Evolutionary conservation across 2,113 vertebrate species (phyloP), one percentile per base, ranked within the genome.

Genomic region (Phoxinus phoxinus): DNA sequence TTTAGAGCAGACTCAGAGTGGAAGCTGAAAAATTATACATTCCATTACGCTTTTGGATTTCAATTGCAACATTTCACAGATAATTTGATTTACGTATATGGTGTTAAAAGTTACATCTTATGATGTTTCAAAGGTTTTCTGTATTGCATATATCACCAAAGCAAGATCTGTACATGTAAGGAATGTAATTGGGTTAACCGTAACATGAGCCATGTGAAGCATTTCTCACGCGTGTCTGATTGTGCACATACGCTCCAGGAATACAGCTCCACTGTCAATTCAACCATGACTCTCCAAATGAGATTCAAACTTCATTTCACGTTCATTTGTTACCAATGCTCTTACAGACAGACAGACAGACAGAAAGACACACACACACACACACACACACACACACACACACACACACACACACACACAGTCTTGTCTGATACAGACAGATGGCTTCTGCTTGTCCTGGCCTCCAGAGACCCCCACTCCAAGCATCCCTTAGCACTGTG

Each of bases 381-480:
- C 21, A 5, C 19, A n/a, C 30, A 2, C 32, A 15, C 32, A 23
- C 32, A 37, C 30, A 59, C 23, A 12, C 74, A 8, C 30, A 19
- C 15, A 19, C 15, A 51, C 4, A 19, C 17, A 7, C 51, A 53
- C 25, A 19, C 30, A 1, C 35, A 21, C 19, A 3, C 4, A 27
- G 13, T 23, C 63, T 53, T 30, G 4, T 19, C 35, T 27, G 15
- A 77, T 51, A n/a, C 25, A 27, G 76, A 87, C 83, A 71, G 69
- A 85, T 87, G 81, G 86, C 23, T 59, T 25, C 79, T 27, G 19
- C 37, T 65, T 51, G 65, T 61, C 71, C n/a, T 63, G 32, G 21
- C 84, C 67, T 17, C 37, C 15, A 30, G 61, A 37, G 80, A 80
- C 80, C 44, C n/a, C 44, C 48, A 21, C 58, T 15, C 30, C 46